Evolutionary conservation across 1,140 invertebrate species (phyloP).

Genomic region (Hypothenemus hampei): DNA sequence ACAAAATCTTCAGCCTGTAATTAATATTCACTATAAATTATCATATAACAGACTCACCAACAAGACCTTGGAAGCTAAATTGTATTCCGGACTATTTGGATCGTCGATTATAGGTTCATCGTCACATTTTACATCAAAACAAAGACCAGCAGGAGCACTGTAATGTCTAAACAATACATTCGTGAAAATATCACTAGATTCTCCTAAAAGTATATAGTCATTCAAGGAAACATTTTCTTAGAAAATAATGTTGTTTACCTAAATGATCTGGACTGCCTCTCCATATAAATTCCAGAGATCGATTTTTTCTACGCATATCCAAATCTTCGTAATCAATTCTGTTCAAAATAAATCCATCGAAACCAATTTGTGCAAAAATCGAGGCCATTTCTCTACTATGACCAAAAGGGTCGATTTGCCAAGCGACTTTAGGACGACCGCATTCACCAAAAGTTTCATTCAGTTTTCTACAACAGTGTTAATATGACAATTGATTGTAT

Average conservation of each 20-base stretch:
- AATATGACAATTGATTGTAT: not conserved
- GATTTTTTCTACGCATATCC: constrained; percentile 52
- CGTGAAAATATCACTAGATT: constrained; percentile 36
- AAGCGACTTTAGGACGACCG: constrained; percentile 60
- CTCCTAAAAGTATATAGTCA: constrained; percentile 44
- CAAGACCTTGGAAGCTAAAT: constrained; percentile 51
- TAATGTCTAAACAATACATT: constrained; percentile 53
- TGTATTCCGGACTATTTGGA: constrained; percentile 47
- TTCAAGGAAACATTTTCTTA: not conserved
- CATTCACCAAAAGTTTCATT: constrained; percentile 60
- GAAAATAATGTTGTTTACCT: constrained; percentile 36
- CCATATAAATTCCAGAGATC: constrained; percentile 76
- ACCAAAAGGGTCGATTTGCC: constrained; percentile 75
- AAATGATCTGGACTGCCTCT: constrained; percentile 55
- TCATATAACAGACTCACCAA: constrained; percentile 7
- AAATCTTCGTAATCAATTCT: constrained; percentile 75
- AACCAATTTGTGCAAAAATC: constrained; percentile 63
- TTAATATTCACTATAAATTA: constrained; percentile 9
- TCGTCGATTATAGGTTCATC: constrained; percentile 60
- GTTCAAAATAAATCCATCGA: constrained; percentile 70
- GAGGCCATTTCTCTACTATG: constrained; percentile 67
- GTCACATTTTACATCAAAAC: constrained; percentile 65
- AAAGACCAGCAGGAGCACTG: constrained; percentile 62
- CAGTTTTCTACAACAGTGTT: constrained; percentile 16
- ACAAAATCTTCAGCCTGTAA: constrained; percentile 49